These are phyloP conservation scores for Odontamblyopus rebecca DNA, from an alignment of 2,797 vertebrate genomes.

Conservation along the genomic window DNA sequence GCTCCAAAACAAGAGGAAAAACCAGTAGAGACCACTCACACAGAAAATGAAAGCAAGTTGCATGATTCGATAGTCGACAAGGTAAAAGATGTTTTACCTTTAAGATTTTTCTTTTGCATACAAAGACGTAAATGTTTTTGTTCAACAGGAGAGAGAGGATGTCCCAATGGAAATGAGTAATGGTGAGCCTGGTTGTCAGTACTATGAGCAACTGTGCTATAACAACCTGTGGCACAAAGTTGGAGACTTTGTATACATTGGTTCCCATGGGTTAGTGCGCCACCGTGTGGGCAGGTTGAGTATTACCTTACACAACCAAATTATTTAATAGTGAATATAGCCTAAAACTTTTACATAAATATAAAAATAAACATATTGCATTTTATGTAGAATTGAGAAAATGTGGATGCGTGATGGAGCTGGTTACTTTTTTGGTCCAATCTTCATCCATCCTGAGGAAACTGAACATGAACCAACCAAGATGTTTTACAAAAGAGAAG, in stretches of 20 bases:
- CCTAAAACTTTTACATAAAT: constrained; percentile 76
- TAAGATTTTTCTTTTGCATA: background rate
- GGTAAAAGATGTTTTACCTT: constrained; percentile 66
- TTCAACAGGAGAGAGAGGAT: constrained; percentile 88
- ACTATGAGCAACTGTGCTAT: constrained; percentile 93
- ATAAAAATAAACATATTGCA: constrained; percentile 3
- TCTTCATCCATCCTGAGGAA: constrained; percentile 98
- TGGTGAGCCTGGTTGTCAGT: constrained; percentile 88
- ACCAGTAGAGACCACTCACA: constrained; percentile 70
- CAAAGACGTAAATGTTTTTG: constrained; percentile 1
- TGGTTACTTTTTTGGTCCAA: constrained; percentile 93
- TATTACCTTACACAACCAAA: background rate
- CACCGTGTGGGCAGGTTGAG: constrained; percentile 90
- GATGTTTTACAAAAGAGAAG: constrained; percentile 99
- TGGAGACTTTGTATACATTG: constrained; percentile 94
- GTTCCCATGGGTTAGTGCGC: constrained; percentile 90
- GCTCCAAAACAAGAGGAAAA: constrained; percentile 90
- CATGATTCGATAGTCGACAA: constrained; percentile 85
- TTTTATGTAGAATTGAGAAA: constrained; percentile 88
- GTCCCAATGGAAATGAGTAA: constrained; percentile 91
- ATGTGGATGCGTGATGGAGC: constrained; percentile 93
- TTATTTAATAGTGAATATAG: constrained; percentile 79
- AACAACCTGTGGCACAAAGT: constrained; percentile 94
- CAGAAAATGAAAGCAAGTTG: constrained; percentile 82
- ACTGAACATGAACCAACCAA: constrained; percentile 99